Base-by-base conservation (phyloP, 2,113 vertebrate species). In the Cynopterus brachyotis region DNA sequence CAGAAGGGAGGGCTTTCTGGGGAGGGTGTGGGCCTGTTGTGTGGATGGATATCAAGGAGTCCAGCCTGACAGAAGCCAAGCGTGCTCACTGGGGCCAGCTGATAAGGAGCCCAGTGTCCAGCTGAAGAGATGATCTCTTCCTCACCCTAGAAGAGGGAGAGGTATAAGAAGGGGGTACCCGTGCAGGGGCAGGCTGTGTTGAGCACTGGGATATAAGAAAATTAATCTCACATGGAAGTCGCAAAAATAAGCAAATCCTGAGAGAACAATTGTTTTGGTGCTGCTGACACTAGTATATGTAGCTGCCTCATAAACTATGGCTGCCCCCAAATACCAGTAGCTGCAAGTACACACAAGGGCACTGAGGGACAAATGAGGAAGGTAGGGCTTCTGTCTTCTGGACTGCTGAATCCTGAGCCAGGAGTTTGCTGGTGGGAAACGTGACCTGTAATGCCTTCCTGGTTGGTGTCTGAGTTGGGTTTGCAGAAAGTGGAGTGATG, bases 221-320 rank as follows among this genome's bases (percentile, higher is more conserved):
- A 73, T 62, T 17, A 35, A 40, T 75, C 37, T 69, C 12, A 2
- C 70, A 26, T 45, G 72, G 30, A 76, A 89, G 53, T 85, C 50
- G 16, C 66, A 59, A 95, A 89, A 73, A 69, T n/a, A 73, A 91
- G 35, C 32, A 60, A 57, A 47, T 37, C 45, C 66, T 53, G 47
- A 37, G 50, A 60, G 57, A 47, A 28, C 26, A 45, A 35, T 76
- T 12, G n/a, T 57, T 60, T 70, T 42, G 50, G 64, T 80, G 28
- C 35, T 6, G 5, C 57, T 20, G n/a, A 60, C 16, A 9, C 62
- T 57, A 35, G 19, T 26, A 28, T 60, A 9, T 0, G 0, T 67
- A 47, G 32, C 35, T n/a, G 10, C 76, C 24, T 86, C 0, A 2
- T 73, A 55, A 92, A 30, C 62, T 66, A 53, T 81, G 28, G 28